phyloP scores from a whole-genome alignment of 2,888 invertebrate species.

The Polydesmus complanatus region DNA sequence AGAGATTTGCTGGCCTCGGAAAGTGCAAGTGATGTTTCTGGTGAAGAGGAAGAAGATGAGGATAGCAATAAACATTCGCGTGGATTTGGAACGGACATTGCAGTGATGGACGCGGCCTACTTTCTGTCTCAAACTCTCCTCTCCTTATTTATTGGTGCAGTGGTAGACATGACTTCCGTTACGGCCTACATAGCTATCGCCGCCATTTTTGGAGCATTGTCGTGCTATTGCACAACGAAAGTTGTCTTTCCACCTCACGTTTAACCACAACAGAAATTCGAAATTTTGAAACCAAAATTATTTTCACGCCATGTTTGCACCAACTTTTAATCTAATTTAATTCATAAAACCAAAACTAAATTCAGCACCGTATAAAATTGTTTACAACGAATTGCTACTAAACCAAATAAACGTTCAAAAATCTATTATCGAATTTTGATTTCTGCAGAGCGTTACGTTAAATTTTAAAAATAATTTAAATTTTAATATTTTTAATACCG shows the following conservation, averaged over 20 bases:
- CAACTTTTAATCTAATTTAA: too few relatives aligned
- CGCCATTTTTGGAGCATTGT: conserved; percentile 30
- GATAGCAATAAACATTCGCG: conserved; percentile 9
- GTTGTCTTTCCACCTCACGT: conserved; percentile 20
- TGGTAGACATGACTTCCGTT: conserved; percentile 34
- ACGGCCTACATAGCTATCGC: conserved; percentile 34
- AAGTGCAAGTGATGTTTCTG: conserved; percentile 1
- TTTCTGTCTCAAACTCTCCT: conserved; percentile 36
- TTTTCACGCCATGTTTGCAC: too few relatives aligned
- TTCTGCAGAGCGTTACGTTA: too few relatives aligned
- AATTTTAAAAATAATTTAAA: too few relatives aligned
- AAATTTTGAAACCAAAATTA: too few relatives aligned
- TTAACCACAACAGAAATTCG: too few relatives aligned
- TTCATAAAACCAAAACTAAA: too few relatives aligned
- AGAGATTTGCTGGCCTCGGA: neutral
- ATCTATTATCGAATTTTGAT: too few relatives aligned
- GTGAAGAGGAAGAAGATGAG: neutral
- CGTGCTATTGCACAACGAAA: conserved; percentile 24
- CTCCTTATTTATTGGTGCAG: conserved; percentile 33
- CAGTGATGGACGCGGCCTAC: conserved; percentile 34
- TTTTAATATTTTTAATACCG: too few relatives aligned
- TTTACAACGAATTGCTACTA: too few relatives aligned
- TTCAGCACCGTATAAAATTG: too few relatives aligned
- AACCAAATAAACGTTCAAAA: too few relatives aligned
- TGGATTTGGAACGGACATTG: conserved; percentile 27